Evolutionary conservation across 2,797 vertebrate species (phyloP), one percentile per base, ranked within the genome.

Genomic region (Epinephelus coioides): DNA sequence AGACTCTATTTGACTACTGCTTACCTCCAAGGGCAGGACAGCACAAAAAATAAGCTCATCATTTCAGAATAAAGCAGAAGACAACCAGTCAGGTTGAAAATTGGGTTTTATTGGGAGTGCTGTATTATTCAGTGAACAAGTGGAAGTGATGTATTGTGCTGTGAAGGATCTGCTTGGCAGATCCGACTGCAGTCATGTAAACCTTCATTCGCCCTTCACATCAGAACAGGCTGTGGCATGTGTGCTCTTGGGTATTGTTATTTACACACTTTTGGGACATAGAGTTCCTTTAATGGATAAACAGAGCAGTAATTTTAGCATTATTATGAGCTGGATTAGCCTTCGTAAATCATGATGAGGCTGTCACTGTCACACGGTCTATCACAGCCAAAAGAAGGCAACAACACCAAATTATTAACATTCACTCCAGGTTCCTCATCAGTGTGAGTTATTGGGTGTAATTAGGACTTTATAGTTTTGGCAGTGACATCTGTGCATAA

Each of bases 381-480:
- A 30, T 84, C 67, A 34, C 19, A 53, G 63, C 21, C n/a, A n/a
- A 69, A 85, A 84, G 73, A 72, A 51, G 19, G 25, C 60, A 81
- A 64, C 70, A 82, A 65, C 83, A 63, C 30, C 69, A 53, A 56
- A 85, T 73, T 70, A 85, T 88, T 86, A 82, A 68, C 71, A 88
- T 90, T 87, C 82, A 73, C 23, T 38, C 43, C 69, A 85, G 75
- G 78, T 85, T 86, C 49, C 62, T 81, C 79, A 78, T 84, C 76
- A 76, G 17, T 78, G 46, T 89, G 78, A 91, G 78, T 88, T 83
- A 88, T 83, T 70, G 68, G 53, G 12, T 57, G 54, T 86, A 89
- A 91, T 89, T 86, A 86, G 64, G 69, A 47, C 70, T 85, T 92
- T 84, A 85, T 85, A 59, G 77, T 82, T 92, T 79, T 83, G 83